Evolutionary conservation across 1,140 invertebrate genomes (phyloP).

Genomic region (Trichogramma pretiosum): DNA sequence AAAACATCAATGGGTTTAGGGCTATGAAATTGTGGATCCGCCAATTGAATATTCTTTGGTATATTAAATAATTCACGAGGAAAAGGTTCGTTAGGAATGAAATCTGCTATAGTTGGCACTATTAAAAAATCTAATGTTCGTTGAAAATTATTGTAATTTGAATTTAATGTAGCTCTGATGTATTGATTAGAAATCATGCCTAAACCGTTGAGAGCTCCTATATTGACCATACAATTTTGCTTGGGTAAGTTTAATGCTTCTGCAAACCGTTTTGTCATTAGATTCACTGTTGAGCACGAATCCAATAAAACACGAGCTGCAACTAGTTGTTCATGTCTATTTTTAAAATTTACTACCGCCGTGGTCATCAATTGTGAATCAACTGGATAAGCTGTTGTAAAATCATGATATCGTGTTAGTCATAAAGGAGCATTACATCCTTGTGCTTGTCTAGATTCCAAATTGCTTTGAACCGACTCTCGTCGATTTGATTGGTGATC

Average conservation of each 20-base stretch:
- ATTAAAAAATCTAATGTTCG: background rate
- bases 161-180: background rate
- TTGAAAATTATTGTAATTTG: background rate
- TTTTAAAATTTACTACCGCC: too few species aligned
- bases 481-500: too few species aligned
- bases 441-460: too few species aligned
- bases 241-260: too few species aligned
- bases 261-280: background rate
- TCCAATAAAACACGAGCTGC: background rate
- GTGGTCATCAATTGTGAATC: too few species aligned
- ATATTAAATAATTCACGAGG: slow-evolving; percentile 9
- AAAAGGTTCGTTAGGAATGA: slow-evolving; percentile 5
- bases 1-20: slow-evolving; percentile 9
- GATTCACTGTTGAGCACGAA: background rate
- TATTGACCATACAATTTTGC: background rate
- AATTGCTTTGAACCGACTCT: too few species aligned
- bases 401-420: too few species aligned
- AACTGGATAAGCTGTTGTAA: too few species aligned
- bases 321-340: too few species aligned
- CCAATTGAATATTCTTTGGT: slow-evolving; percentile 9
- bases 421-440: too few species aligned
- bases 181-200: background rate
- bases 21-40: slow-evolving; percentile 15
- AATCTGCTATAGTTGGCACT: background rate
- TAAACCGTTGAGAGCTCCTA: background rate